Conservation (phyloP, 2,797 vertebrate species). For the Acrocephalus scirpaceus region DNA sequence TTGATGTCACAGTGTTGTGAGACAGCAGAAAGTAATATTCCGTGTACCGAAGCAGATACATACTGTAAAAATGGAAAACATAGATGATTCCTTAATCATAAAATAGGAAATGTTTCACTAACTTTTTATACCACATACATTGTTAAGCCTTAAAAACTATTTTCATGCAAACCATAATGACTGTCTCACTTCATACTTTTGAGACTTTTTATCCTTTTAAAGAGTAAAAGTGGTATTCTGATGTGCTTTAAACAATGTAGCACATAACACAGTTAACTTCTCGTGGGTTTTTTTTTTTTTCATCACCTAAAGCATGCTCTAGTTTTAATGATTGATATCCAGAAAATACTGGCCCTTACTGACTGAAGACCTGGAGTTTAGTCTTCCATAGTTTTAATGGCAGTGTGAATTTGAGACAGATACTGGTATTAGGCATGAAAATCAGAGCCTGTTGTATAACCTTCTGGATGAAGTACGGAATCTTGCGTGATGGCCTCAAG, state of each 20-base stretch:
- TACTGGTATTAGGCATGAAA: neutral
- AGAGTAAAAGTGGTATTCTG: neutral
- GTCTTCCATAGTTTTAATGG: neutral
- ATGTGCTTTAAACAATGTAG: neutral
- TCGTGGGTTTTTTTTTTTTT: rapidly evolving
- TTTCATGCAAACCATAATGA: neutral
- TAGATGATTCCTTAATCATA: neutral
- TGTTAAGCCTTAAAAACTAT: neutral
- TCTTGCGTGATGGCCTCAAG: neutral
- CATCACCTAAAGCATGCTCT: neutral
- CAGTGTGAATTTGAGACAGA: neutral
- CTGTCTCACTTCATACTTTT: neutral
- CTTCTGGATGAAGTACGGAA: neutral
- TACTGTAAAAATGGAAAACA: neutral
- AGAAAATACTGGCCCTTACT: neutral
- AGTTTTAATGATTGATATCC: neutral
- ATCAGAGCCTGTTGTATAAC: neutral
- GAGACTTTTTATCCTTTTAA: neutral
- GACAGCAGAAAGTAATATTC: neutral
- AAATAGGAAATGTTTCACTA: neutral
- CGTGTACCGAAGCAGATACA: neutral
- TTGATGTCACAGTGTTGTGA: neutral
- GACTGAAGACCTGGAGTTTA: neutral
- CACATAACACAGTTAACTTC: neutral
- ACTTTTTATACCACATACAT: neutral